Evolutionary conservation across 1,140 invertebrate species (phyloP).

Genomic region (Schmidtea mediterranea): DNA sequence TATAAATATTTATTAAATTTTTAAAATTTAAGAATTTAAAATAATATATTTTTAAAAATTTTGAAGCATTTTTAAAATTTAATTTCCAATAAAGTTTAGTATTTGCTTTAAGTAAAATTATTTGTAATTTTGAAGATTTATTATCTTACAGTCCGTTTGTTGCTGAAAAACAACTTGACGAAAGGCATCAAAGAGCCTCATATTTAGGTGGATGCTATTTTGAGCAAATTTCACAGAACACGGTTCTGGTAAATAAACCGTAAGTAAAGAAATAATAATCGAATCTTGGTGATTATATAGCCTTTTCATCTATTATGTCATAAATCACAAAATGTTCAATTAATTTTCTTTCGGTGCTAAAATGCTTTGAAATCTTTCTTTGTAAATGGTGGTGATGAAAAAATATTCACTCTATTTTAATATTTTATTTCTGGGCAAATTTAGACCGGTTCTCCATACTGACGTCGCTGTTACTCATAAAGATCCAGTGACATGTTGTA

Average conservation of each 20-base stretch:
- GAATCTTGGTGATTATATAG: background rate
- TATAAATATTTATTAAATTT: no score
- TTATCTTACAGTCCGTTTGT: no score
- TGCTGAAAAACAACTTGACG: background rate
- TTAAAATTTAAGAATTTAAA: no score
- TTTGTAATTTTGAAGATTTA: no score
- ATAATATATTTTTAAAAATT: no score
- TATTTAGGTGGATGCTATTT: background rate
- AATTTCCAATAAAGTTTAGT: no score
- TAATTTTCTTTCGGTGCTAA: background rate
- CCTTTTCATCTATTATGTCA: background rate
- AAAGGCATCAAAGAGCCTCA: slow-evolving; percentile 1
- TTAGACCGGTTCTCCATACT: slow-evolving; percentile 17
- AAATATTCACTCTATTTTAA: no score
- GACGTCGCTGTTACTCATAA: slow-evolving; percentile 24
- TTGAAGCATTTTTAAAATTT: no score
- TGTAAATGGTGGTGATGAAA: background rate
- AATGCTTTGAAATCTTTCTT: background rate
- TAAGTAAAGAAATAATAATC: background rate
- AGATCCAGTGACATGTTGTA: slow-evolving; percentile 21
- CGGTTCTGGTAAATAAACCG: background rate
- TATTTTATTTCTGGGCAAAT: slow-evolving; percentile 11
- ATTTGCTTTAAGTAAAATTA: no score
- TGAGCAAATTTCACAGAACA: background rate
- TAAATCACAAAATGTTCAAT: background rate